Conservation (phyloP, 1,140 invertebrate genomes). For the Ips typographus region DNA sequence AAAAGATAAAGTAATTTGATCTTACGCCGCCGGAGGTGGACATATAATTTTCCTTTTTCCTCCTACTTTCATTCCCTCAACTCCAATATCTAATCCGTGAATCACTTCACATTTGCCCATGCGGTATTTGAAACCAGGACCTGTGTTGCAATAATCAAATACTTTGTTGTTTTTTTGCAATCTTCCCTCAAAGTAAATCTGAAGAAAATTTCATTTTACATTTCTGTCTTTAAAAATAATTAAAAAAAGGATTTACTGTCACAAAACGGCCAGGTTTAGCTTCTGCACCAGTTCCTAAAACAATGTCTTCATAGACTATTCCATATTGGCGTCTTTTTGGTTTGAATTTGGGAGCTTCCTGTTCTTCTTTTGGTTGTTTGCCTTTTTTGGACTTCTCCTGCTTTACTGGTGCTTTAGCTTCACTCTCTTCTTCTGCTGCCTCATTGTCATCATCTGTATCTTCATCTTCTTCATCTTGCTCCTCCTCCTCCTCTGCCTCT, state of each 20-base stretch:
- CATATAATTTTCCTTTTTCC: slow-evolving; percentile 84
- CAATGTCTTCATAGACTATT: slow-evolving; percentile 74
- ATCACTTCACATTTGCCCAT: slow-evolving; percentile 86
- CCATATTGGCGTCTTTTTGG: slow-evolving; percentile 59
- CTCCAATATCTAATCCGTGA: slow-evolving; percentile 87
- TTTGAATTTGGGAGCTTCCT: slow-evolving; percentile 10
- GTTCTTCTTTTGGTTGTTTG: slow-evolving; percentile 27
- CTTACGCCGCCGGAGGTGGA: slow-evolving; percentile 82
- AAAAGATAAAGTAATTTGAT: slow-evolving; percentile 34
- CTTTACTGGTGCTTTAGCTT: slow-evolving; percentile 27
- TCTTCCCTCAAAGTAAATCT: slow-evolving; percentile 78
- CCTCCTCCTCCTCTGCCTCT: slow-evolving; percentile 7
- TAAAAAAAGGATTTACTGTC: slow-evolving; percentile 53
- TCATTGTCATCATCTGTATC: slow-evolving; percentile 8
- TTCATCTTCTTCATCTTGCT: slow-evolving; percentile 25
- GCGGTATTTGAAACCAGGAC: slow-evolving; percentile 81
- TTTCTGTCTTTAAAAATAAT: slow-evolving; percentile 5
- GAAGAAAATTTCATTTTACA: slow-evolving; percentile 18
- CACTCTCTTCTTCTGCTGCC: slow-evolving; percentile 1
- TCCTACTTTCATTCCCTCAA: slow-evolving; percentile 89
- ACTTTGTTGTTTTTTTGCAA: slow-evolving; percentile 79
- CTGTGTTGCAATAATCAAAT: slow-evolving; percentile 72
- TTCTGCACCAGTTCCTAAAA: slow-evolving; percentile 71
- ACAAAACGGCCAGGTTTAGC: slow-evolving; percentile 79
- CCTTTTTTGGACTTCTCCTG: background rate